Percentiles rank a stretch among this genome's conserved stretches.
phyloP scores from a whole-genome alignment of 2,113 vertebrate species.

The Amblyornis subalaris region DNA sequence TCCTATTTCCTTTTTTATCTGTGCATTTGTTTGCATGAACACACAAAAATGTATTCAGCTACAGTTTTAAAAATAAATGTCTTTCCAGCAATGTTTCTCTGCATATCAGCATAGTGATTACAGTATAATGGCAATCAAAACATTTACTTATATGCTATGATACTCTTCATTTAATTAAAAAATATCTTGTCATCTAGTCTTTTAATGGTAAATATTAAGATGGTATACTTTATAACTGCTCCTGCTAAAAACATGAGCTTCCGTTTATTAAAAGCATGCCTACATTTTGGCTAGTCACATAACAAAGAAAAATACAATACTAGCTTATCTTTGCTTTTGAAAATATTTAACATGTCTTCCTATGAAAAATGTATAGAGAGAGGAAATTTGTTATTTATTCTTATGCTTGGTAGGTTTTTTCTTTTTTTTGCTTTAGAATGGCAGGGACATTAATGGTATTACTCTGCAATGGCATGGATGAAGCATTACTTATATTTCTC shows the following conservation, averaged over 20 bases:
- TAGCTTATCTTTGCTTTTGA: not conserved
- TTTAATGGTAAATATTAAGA: not conserved
- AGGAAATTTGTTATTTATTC: not conserved
- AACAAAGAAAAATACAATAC: not conserved
- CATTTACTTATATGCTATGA: not conserved
- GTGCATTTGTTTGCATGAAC: not conserved
- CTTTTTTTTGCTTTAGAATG: not conserved
- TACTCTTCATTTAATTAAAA: not conserved
- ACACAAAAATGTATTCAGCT: fast-evolving
- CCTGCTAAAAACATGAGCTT: not conserved
- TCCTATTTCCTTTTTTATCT: not conserved
- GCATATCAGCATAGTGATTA: not conserved
- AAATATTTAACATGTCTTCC: not conserved
- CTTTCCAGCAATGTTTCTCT: not conserved
- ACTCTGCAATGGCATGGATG: not conserved
- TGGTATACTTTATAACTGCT: not conserved
- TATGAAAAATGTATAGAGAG: not conserved
- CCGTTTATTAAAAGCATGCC: not conserved
- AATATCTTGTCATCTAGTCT: not conserved
- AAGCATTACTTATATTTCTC: not conserved
- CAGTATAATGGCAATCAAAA: not conserved
- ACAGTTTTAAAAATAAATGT: not conserved
- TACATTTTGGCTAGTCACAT: not conserved
- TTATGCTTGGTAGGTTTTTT: not conserved
- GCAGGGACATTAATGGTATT: not conserved